A percentile compares a stretch with the other conserved stretches of the same genome.
Conservation (phyloP, 2,888 invertebrate genomes). For the Torymus texanus region DNA sequence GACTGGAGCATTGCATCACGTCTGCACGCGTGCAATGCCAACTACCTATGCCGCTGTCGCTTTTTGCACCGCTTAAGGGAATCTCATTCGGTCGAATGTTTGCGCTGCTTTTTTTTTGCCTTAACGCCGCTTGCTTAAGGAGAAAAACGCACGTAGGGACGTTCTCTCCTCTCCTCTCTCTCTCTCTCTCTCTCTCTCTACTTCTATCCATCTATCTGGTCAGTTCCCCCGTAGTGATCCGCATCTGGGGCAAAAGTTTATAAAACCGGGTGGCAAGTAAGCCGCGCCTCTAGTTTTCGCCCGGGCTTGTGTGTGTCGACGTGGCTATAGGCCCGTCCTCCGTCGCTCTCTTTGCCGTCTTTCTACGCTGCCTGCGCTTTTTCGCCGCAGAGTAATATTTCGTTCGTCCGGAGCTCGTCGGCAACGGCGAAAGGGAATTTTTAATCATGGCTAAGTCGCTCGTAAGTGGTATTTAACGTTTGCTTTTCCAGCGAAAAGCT, state of each 20-base stretch:
- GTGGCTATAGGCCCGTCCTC: conserved; percentile 12
- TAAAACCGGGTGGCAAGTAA: conserved; percentile 66
- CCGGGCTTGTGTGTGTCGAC: conserved; percentile 50
- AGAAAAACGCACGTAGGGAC: conserved; percentile 57
- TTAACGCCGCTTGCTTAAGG: conserved; percentile 32
- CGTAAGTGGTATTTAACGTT: conserved; percentile 48
- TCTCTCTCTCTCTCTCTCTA: no score
- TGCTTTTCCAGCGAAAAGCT: background rate
- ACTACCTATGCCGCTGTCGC: conserved; percentile 59
- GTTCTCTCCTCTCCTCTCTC: no score
- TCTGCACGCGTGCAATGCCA: conserved; percentile 42
- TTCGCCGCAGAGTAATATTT: background rate
- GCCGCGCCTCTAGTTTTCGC: conserved; percentile 67
- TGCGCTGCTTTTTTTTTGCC: conserved; percentile 32
- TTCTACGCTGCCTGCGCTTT: background rate
- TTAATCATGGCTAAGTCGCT: conserved; percentile 51
- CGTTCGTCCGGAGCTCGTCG: background rate
- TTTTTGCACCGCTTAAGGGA: conserved; percentile 73
- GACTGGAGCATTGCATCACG: conserved; percentile 67
- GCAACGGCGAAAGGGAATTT: conserved; percentile 15
- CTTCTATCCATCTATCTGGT: conserved; percentile 39
- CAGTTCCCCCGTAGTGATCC: conserved; percentile 27
- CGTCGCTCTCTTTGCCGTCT: background rate
- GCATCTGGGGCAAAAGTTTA: conserved; percentile 69
- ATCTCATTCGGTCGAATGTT: conserved; percentile 61